A percentile compares a stretch with the other conserved stretches of the same genome.
These are phyloP conservation scores for Eufriesea mexicana DNA, from an alignment of 1,140 invertebrate genomes.

Conservation along the genomic window DNA sequence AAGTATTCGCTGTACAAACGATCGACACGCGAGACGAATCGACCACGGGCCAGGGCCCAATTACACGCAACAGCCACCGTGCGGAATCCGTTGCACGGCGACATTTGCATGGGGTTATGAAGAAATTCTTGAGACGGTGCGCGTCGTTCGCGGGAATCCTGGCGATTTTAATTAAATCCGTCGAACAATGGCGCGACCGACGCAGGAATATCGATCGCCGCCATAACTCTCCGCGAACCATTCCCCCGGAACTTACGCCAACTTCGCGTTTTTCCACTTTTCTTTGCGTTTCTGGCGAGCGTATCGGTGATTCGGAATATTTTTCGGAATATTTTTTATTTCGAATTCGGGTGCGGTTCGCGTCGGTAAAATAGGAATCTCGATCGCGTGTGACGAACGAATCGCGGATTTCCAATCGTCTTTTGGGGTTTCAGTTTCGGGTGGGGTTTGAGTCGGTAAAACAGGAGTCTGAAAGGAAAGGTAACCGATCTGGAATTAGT, in stretches of 20 bases:
- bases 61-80: slow-evolving; percentile 41
- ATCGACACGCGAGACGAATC: slow-evolving; percentile 41
- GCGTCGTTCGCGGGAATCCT: slow-evolving; percentile 71
- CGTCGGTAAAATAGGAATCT: too few relatives aligned
- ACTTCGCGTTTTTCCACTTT: neutral
- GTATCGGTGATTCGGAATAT: too few relatives aligned
- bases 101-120: slow-evolving; percentile 77
- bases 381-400: too few relatives aligned
- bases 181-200: slow-evolving; percentile 46
- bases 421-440: too few relatives aligned
- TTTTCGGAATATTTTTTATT: too few relatives aligned
- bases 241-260: neutral
- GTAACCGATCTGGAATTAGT: too few relatives aligned
- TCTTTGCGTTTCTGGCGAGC: neutral
- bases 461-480: too few relatives aligned
- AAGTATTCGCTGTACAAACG: slow-evolving; percentile 27
- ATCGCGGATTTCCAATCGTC: too few relatives aligned
- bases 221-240: neutral
- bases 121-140: slow-evolving; percentile 73
- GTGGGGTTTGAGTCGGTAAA: too few relatives aligned
- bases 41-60: slow-evolving; percentile 8
- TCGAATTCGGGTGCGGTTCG: too few relatives aligned
- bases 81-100: slow-evolving; percentile 61
- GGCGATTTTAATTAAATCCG: slow-evolving; percentile 79
- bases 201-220: slow-evolving; percentile 23